phyloP scores from a whole-genome alignment of 2,888 invertebrate genomes.

The Oithona nana region DNA sequence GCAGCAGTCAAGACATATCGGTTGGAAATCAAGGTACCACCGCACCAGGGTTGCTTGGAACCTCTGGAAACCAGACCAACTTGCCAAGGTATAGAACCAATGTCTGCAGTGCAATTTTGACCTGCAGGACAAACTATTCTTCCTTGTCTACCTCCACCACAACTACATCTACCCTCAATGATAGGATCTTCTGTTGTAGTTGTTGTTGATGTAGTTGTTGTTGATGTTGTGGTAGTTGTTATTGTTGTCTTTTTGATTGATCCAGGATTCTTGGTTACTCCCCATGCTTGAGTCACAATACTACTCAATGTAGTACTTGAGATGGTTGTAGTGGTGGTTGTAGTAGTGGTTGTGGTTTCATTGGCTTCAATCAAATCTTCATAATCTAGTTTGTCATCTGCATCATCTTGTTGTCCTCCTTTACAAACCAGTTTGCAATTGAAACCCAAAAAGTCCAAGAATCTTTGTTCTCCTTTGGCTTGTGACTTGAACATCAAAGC shows the following conservation, averaged over 20 bases:
- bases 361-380: no score
- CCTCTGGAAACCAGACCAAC: slow-evolving; percentile 3
- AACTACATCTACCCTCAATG: background rate
- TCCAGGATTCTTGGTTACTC: background rate
- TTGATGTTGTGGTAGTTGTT: background rate
- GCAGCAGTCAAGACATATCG: slow-evolving; percentile 12
- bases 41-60: slow-evolving; percentile 4
- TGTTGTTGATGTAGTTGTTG: background rate
- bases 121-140: slow-evolving; percentile 6
- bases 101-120: slow-evolving; percentile 10
- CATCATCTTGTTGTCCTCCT: background rate
- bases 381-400: no score
- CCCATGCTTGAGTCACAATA: background rate
- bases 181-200: background rate
- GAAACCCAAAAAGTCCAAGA: background rate
- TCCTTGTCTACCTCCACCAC: background rate
- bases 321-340: background rate
- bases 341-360: background rate
- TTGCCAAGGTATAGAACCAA: slow-evolving; percentile 8
- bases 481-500: background rate
- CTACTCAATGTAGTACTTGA: background rate
- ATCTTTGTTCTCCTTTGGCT: background rate
- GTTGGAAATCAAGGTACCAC: slow-evolving; percentile 3
- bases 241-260: background rate
- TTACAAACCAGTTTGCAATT: background rate